A percentile compares a stretch with the other conserved stretches of the same genome.
Conservation (phyloP, 1,140 invertebrate genomes). For the Drosophila kikkawai region DNA sequence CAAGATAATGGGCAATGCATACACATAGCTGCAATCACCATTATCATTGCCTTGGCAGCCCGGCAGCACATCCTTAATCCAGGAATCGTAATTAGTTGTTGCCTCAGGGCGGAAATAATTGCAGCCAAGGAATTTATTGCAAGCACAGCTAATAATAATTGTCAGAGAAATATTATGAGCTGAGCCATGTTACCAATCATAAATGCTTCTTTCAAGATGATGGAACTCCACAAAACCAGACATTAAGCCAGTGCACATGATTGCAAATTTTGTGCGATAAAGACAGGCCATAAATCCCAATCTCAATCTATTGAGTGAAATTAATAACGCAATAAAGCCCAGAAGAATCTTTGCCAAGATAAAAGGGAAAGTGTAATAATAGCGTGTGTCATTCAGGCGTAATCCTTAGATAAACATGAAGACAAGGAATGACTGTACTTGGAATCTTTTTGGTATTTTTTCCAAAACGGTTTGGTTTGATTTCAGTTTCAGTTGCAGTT, state of each 20-base stretch:
- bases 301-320: slow-evolving; percentile 2
- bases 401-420: slow-evolving; percentile 37
- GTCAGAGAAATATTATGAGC: not conserved
- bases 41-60: slow-evolving; percentile 11
- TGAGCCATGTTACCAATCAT: not conserved
- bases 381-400: slow-evolving; percentile 28
- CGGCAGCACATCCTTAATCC: slow-evolving; percentile 22
- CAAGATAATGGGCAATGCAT: slow-evolving; percentile 6
- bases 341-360: slow-evolving; percentile 1
- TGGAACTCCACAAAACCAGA: not conserved
- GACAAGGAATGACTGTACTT: not conserved
- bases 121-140: slow-evolving; percentile 9
- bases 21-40: slow-evolving; percentile 27
- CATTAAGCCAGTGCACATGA: not conserved
- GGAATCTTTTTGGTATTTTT: not conserved
- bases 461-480: not conserved
- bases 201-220: not conserved
- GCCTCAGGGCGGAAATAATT: slow-evolving; percentile 21
- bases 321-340: slow-evolving; percentile 31
- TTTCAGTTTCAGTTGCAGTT: slow-evolving; percentile 15
- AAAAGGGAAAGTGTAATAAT: slow-evolving; percentile 6
- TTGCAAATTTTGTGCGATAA: slow-evolving; percentile 11
- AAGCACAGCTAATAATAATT: not conserved
- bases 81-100: slow-evolving; percentile 31
- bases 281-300: slow-evolving; percentile 13